Evolutionary conservation across 2,888 invertebrate genomes (phyloP), one percentile per base, ranked within the genome.

Genomic region (Theretra japonica): DNA sequence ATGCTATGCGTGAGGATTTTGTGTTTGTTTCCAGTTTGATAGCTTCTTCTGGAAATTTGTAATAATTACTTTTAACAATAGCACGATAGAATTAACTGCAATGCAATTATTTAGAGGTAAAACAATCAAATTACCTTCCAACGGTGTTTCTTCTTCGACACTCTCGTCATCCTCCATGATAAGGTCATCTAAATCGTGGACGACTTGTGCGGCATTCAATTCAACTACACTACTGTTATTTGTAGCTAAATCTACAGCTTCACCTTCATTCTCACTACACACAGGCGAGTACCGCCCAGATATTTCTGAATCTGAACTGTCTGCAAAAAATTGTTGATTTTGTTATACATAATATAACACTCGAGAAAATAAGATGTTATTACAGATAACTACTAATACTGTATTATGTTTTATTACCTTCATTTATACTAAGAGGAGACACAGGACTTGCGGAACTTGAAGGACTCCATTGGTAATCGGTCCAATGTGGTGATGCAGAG

Each of bases 211-310:
- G 0, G 91, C 87, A 75, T 88, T 88, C 56, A 90, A 74, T 17
- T 87, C 88, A 0, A 78, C 76, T 41, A 79, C 78, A 0, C 80
- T 76, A 58, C 70, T 80, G 65, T 33, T 77, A 0, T 75, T 73
- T 8, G 76, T 78, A 3, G 78, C 77, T 23, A 80, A 57, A 65
- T 83, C 83, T 3, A 83, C 83, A 2, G 82, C 79, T 19, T 90
- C 92, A 2, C 79, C 84, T 19, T 92, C 93, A 28, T 83, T 83
- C 28, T 93, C 94, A 77, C 96, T 96, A 80, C 96, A 96, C 28
- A 96, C 95, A 0, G 96, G 96, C 71, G 96, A 96, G 83, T 96
- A 96, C 69, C 95, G 95, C 25, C 95, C 95, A 0, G 96, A 96
- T 76, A 94, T 88, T 76, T 95, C 95, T 0, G 94, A 95, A 84